A percentile compares a stretch with the other conserved stretches of the same genome.
These are phyloP conservation scores for Dione juno DNA, from an alignment of 2,888 invertebrate species.

Conservation along the genomic window DNA sequence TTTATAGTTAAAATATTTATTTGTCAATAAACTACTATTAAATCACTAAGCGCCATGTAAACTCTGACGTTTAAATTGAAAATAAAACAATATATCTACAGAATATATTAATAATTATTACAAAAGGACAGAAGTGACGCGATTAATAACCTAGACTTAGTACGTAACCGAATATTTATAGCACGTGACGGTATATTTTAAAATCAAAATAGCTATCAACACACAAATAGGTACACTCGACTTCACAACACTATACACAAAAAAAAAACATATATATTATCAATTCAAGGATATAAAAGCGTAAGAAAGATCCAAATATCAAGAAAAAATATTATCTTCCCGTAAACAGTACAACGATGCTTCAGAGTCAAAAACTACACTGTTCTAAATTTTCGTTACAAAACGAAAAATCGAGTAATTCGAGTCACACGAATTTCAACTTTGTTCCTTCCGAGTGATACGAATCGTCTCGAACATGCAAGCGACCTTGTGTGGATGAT, in stretches of 20 bases:
- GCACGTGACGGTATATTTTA: constrained; percentile 10
- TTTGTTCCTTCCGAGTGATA: constrained; percentile 35
- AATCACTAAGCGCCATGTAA: too few species aligned
- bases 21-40: too few species aligned
- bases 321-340: neutral
- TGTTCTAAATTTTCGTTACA: constrained; percentile 27
- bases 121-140: constrained; percentile 3
- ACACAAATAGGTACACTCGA: constrained; percentile 10
- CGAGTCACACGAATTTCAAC: constrained; percentile 33
- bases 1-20: too few species aligned
- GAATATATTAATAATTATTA: neutral
- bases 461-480: constrained; percentile 34
- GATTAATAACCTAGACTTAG: neutral
- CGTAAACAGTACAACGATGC: constrained; percentile 21
- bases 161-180: constrained; percentile 28
- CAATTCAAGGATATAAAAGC: constrained; percentile 1
- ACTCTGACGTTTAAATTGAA: too few species aligned
- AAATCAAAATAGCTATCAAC: constrained; percentile 19
- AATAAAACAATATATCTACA: neutral
- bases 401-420: constrained; percentile 27
- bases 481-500: constrained; percentile 45
- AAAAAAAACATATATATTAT: constrained; percentile 1
- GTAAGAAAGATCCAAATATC: neutral
- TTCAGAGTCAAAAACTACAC: constrained; percentile 28
- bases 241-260: constrained; percentile 8